These are phyloP conservation scores for Hypolimnas misippus DNA, from an alignment of 2,888 invertebrate genomes.

Conservation along the genomic window DNA sequence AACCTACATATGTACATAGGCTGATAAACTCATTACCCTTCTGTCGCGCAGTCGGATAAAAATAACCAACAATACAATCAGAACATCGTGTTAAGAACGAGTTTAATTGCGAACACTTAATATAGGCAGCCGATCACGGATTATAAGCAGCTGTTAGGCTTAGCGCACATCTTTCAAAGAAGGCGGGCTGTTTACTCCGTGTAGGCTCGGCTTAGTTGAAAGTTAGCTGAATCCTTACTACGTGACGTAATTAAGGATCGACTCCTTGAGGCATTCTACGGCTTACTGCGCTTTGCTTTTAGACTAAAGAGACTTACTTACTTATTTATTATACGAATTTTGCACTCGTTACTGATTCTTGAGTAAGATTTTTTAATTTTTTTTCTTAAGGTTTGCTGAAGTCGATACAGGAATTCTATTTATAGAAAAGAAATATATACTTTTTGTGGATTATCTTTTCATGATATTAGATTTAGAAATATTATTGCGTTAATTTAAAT, in stretches of 20 bases:
- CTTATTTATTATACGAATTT: constrained; percentile 30
- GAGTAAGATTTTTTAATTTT: neutral
- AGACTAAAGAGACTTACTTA: constrained; percentile 25
- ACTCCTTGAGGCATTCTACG: constrained; percentile 46
- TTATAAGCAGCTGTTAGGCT: constrained; percentile 64
- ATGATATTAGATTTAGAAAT: no score
- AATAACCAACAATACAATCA: no score
- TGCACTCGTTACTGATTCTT: constrained; percentile 1
- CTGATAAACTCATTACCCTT: no score
- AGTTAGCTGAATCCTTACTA: constrained; percentile 67
- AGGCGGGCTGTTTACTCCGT: constrained; percentile 65
- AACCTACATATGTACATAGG: no score
- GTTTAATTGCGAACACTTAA: constrained; percentile 35
- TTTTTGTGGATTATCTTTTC: no score
- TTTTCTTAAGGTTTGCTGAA: constrained; percentile 18
- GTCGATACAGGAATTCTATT: no score
- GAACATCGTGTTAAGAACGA: neutral
- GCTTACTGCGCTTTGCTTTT: constrained; percentile 42
- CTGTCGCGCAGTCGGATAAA: no score
- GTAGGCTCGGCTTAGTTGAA: constrained; percentile 59
- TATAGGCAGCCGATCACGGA: constrained; percentile 47
- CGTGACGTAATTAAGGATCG: constrained; percentile 69
- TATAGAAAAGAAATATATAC: no score
- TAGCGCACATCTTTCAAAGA: constrained; percentile 67
- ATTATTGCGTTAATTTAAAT: no score